Percentiles rank a stretch among this genome's conserved stretches.
phyloP scores from a whole-genome alignment of 2,797 vertebrate genomes.

The Galagoides demidoff region DNA sequence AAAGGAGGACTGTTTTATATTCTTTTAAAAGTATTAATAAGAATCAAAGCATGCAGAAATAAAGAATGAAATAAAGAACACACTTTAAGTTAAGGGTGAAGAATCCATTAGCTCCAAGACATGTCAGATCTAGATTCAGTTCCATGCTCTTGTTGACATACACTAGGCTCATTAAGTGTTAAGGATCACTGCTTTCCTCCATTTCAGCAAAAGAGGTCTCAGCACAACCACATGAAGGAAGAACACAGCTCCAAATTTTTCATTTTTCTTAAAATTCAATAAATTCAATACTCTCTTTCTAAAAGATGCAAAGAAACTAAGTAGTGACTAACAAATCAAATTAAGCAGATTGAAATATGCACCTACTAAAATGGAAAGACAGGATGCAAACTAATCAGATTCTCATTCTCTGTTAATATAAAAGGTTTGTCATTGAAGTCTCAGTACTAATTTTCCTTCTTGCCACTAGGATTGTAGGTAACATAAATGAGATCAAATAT shows the following conservation, averaged over 20 bases:
- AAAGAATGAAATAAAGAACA: slow-evolving; percentile 81
- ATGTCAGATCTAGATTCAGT: slow-evolving; percentile 44
- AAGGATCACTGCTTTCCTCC: slow-evolving; percentile 56
- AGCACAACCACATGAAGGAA: slow-evolving; percentile 56
- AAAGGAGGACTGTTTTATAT: slow-evolving; percentile 83
- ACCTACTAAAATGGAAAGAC: background rate
- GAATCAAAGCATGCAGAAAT: slow-evolving; percentile 84
- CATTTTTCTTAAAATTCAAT: slow-evolving; percentile 60
- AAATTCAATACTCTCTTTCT: slow-evolving; percentile 51
- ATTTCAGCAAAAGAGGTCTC: slow-evolving; percentile 62
- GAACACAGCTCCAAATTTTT: slow-evolving; percentile 79
- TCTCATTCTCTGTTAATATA: background rate
- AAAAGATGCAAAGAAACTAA: slow-evolving; percentile 50
- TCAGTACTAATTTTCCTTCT: background rate
- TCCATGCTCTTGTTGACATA: slow-evolving; percentile 64
- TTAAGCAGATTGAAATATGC: slow-evolving; percentile 49
- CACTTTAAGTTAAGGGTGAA: slow-evolving; percentile 56
- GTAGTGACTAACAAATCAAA: slow-evolving; percentile 2
- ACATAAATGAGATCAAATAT: slow-evolving; percentile 15
- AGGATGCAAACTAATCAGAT: slow-evolving; percentile 21
- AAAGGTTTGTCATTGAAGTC: slow-evolving; percentile 36
- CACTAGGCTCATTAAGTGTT: background rate
- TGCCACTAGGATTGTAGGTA: slow-evolving; percentile 9
- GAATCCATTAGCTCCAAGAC: slow-evolving; percentile 62
- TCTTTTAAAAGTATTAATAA: slow-evolving; percentile 43